Evolutionary conservation across 2,113 vertebrate genomes (phyloP).

Genomic region (Empidonax traillii): DNA sequence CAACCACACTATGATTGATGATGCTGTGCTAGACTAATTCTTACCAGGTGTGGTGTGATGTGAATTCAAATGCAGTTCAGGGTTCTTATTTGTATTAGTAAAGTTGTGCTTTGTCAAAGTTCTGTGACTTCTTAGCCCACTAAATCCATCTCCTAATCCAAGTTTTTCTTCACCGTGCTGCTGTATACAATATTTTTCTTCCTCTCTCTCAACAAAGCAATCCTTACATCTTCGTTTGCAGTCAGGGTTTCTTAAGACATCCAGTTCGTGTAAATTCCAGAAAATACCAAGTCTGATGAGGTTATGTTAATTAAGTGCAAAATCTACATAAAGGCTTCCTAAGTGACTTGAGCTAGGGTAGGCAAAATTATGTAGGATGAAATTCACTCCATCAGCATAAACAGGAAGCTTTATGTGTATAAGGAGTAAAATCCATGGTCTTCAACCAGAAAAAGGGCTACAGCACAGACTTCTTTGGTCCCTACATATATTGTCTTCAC

Average conservation of each 20-base stretch:
- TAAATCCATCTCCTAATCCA: conserved; percentile 69
- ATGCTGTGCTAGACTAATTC: conserved; percentile 84
- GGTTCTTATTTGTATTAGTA: conserved; percentile 76
- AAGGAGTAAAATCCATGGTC: not conserved
- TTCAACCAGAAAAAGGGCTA: conserved; percentile 4
- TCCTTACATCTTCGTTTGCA: not conserved
- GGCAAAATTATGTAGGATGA: conserved; percentile 43
- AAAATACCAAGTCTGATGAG: conserved; percentile 28
- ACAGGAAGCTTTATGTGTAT: conserved; percentile 17
- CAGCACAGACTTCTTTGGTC: not conserved
- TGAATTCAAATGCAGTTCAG: conserved; percentile 80
- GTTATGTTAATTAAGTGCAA: conserved; percentile 51
- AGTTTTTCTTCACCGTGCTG: conserved; percentile 32
- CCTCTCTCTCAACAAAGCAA: conserved; percentile 12
- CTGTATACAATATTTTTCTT: conserved; percentile 45
- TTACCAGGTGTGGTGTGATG: conserved; percentile 85
- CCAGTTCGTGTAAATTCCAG: conserved; percentile 20
- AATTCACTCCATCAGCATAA: conserved; percentile 57
- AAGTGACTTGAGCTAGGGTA: conserved; percentile 54
- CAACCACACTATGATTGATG: conserved; percentile 84
- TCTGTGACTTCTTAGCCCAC: conserved; percentile 67
- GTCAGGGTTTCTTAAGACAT: not conserved
- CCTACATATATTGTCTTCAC: not conserved
- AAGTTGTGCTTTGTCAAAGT: conserved; percentile 77
- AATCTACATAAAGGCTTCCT: conserved; percentile 63